Base-by-base conservation (phyloP, 37 sponge, comb jelly and placozoan species). In the Spongilla lacustris region DNA sequence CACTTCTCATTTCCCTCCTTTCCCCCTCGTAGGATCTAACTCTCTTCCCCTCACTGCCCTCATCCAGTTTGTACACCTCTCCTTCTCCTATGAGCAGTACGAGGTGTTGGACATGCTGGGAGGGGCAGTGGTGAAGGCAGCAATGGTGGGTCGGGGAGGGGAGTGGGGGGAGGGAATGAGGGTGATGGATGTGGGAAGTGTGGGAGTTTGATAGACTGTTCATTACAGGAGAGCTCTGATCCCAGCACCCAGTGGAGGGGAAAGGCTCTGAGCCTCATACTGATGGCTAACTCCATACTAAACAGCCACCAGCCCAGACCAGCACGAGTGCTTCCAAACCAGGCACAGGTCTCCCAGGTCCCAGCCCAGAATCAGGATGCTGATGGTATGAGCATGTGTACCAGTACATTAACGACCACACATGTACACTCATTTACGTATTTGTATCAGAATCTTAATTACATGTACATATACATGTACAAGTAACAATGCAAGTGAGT, bases 61-160 rank as follows among this genome's bases (percentile, higher is more conserved):
- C n/a, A 72, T 89, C 27, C 41, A 68, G 67, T 97, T 92, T 73
- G 81, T 88, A 0, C 81, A 75, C 36, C 67, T 87, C 75, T 71
- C 87, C 33, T 81, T 67, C 90, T 69, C 49, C 75, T 93, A 83
- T 67, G 89, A 93, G 27, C 87, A 87, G 74, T 87, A 71, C 69
- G 98, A 97, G 35, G 91, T 86, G 32, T 79, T 87, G 46, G 74
- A 75, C n/a, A 76, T 91, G 49, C 69, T 93, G 28, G 85, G 74
- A 23, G 84, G 69, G 26, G 81, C 31, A 28, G 58, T 83, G 34
- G 69, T 95, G 31, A 32, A 79, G 66, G 46, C 27, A 11, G 68
- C 74, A 10, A 69, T 66, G 81, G 86, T 37, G 36, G 48, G 41
- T 68, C 0, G 12, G 33, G 31, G 36, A 28, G n/a, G 72, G 66